Percentiles rank a stretch among this genome's conserved stretches.
Conservation (phyloP, 2,113 vertebrate species). For the Athene noctua region DNA sequence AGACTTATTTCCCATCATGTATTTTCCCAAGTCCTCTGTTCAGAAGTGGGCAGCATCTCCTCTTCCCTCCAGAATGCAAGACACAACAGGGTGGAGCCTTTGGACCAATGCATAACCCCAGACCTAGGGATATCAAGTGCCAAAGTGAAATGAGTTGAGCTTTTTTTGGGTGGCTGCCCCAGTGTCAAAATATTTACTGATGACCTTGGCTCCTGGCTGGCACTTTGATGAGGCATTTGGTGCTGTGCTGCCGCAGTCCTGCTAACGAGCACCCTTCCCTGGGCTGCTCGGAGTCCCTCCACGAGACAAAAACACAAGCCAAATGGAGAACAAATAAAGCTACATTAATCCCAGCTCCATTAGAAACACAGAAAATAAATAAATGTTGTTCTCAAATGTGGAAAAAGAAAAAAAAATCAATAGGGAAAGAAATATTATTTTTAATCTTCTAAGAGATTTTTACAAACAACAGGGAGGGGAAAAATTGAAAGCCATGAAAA, state of each 20-base stretch:
- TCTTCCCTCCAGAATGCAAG: not conserved
- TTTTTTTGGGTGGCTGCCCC: not conserved
- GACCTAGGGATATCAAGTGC: rapidly evolving
- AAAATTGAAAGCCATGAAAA: constrained; percentile 76
- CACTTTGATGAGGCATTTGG: not conserved
- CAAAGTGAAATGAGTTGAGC: not conserved
- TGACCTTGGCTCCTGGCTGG: not conserved
- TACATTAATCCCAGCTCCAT: constrained; percentile 63
- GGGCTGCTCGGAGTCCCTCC: not conserved
- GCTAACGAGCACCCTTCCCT: not conserved
- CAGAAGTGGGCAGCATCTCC: not conserved
- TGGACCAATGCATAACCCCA: not conserved
- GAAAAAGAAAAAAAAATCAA: constrained; percentile 74
- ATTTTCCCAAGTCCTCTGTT: not conserved
- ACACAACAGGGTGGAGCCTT: not conserved
- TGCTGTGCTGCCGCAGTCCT: not conserved
- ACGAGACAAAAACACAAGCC: not conserved
- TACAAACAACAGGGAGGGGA: constrained; percentile 75
- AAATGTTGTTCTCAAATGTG: constrained; percentile 74
- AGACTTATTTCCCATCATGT: not conserved
- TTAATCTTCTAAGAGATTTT: constrained; percentile 81
- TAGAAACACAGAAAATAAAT: constrained; percentile 77
- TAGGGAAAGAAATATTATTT: constrained; percentile 80
- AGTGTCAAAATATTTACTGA: not conserved
- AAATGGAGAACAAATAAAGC: constrained; percentile 60